phyloP scores from a whole-genome alignment of 2,797 vertebrate species.

The Bufotes viridis region DNA sequence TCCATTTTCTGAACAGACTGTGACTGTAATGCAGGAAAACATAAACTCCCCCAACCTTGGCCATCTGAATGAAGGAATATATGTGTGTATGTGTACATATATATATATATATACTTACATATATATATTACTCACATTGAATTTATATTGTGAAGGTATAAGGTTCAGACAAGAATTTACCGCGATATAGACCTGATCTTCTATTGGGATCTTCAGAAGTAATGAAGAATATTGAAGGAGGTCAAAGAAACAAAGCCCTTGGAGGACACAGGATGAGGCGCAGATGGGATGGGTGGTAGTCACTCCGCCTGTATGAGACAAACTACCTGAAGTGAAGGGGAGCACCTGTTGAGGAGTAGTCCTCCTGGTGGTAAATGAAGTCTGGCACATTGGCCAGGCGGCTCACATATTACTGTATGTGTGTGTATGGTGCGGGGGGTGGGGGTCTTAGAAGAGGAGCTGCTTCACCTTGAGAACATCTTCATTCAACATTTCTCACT shows the following conservation, averaged over 20 bases:
- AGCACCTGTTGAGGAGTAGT: slow-evolving; percentile 43
- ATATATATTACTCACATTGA: background rate
- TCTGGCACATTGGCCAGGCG: slow-evolving; percentile 21
- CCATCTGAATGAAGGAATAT: background rate
- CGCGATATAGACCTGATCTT: background rate
- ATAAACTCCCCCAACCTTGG: slow-evolving; percentile 18
- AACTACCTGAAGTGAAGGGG: background rate
- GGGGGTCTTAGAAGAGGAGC: background rate
- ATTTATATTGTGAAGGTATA: too few relatives aligned
- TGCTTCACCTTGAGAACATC: background rate
- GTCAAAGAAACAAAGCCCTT: slow-evolving; percentile 9
- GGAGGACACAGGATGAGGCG: background rate
- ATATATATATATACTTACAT: background rate
- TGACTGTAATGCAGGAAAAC: slow-evolving; percentile 47
- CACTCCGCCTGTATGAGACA: background rate
- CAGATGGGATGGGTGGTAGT: background rate
- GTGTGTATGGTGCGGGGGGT: background rate
- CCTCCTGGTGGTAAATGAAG: background rate
- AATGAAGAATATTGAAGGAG: slow-evolving; percentile 21
- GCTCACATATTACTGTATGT: slow-evolving; percentile 8
- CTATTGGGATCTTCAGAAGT: background rate
- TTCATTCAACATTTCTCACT: slow-evolving; percentile 3
- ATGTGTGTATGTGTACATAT: background rate
- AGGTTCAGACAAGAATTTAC: too few relatives aligned
- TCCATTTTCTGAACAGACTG: slow-evolving; percentile 59